Evolutionary conservation across 2,113 vertebrate species (phyloP), one percentile per base, ranked within the genome.

Genomic region (Athene cunicularia): DNA sequence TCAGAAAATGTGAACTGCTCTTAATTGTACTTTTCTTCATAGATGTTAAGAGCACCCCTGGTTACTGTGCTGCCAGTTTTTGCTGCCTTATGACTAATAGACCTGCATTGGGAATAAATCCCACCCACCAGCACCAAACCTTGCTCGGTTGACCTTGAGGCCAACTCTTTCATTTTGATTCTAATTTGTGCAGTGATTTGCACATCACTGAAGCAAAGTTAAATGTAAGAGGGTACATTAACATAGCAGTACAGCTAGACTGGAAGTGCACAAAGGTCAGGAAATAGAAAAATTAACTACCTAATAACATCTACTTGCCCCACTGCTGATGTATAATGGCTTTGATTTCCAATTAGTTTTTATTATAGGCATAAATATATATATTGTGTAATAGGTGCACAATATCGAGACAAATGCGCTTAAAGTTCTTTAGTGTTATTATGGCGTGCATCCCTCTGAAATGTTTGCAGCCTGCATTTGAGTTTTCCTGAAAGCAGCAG

Each of bases 181-280:
- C 93, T 85, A 52, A 87, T 95, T 91, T 75, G 50, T 70, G 73
- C 84, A 53, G 19, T 55, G 93, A 90, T 96, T 90, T 93, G 90
- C 91, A 80, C 77, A 70, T 91, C 86, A 86, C 49, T 91, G 71
- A 70, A 94, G 80, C 77, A 37, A 86, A 86, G 79, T 73, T 87
- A 93, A 87, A 89, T 87, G 58, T 67, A 94, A 85, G 74, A 88
- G 70, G 62, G 73, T 94, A 74, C 89, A 93, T 94, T 97, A 95
- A 96, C 55, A 49, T 47, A 82, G 85, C 58, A 45, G 37, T 82
- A 45, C 35, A 82, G 74, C 84, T 80, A 28, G 39, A 58, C 80
- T 94, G 63, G 58, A 93, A 91, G 41, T 0, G 1, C 18, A 30
- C 66, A 86, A 58, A 90, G 93, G 84, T 95, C 74, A 76, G 80